Base-by-base conservation (phyloP, 2,113 vertebrate species). In the Solenodon paradoxus region DNA sequence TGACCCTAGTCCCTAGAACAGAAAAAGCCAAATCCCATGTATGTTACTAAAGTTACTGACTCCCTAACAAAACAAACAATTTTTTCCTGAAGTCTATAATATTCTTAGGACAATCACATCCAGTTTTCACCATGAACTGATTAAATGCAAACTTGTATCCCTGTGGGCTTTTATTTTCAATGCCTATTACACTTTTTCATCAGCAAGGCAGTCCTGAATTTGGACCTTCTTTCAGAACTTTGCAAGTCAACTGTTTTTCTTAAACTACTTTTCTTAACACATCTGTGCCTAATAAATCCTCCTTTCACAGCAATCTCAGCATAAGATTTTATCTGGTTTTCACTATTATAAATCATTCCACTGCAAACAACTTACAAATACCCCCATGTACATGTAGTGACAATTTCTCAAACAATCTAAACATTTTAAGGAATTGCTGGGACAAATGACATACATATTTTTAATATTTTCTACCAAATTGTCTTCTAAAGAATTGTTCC, bases 281-380 rank as follows among this genome's bases (percentile, higher is more conserved):
- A 64, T 88, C 53, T 77, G 32, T 93, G 75, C 77, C 75, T 80
- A 2, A n/a, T 40, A 82, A 49, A 69, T 74, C 69, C 80, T 68
- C 79, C 61, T 83, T 61, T 75, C 80, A 90, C 69, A 95, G 71
- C 15, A 51, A 28, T 83, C 78, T 75, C 26, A 94, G 69, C n/a
- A 92, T 64, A 45, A 90, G 83, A 88, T 68, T 87, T 77, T 94
- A 80, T 69, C 88, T 75, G 59, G 17, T 49, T 93, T 95, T 72
- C 86, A 86, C 47, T 81, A 80, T 77, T 75, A 84, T 59, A 94
- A 95, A 90, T 80, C 80, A 79, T n/a, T 7, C 9, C 79, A 57
- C 11, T 64, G 78, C 61, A 91, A 94, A 93, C 40, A 92, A 95
- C 55, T 88, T 88, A 42, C 55, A 96, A 89, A 94, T 77, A 53